Base-by-base conservation (phyloP, 2,797 vertebrate species). In the Thunnus albacares region DNA sequence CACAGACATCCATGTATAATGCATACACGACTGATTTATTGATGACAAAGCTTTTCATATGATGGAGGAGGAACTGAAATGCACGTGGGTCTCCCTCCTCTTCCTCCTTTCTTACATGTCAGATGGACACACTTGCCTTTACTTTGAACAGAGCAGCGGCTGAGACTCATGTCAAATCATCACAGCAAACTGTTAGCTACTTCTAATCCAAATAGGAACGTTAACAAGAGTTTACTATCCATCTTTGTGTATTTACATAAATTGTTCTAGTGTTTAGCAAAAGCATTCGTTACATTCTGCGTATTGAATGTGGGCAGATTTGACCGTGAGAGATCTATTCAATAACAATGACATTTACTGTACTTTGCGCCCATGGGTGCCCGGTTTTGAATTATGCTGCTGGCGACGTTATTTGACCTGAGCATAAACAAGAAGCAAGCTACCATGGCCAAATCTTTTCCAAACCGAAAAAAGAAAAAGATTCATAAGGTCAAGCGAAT, bases 11-110 rank as follows among this genome's bases (percentile, higher is more conserved):
- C 84, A 94, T 95, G 84, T 91, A 93, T 95, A 92, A 95, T 95
- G 91, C 92, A 95, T 92, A 74, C 75, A 84, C 52, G 3, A 75
- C 88, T 96, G 87, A 94, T 94, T 95, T 95, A 96, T 96, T 96
- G 92, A 95, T 95, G 93, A 91, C 90, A 78, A 83, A 88, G 94
- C 93, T 90, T 91, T 93, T 93, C 82, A 70, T 89, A 88, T 93
- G 92, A 93, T 87, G 89, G 91, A 92, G 81, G 79, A 80, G 88
- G 89, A 91, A 90, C 83, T 90, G 81, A 87, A 92, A 79, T 75
- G 78, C 92, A 93, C 70, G 59, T 92, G 93, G 86, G 69, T 82
- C 72, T 33, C 55, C 73, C 65, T 72, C 28, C 47, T 77, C 20
- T 38, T 56, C 38, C 66, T 77, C 71, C 35, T 63, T 65, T 84